Conservation (phyloP, 2,113 vertebrate genomes). For the Bagarius yarrelli region DNA sequence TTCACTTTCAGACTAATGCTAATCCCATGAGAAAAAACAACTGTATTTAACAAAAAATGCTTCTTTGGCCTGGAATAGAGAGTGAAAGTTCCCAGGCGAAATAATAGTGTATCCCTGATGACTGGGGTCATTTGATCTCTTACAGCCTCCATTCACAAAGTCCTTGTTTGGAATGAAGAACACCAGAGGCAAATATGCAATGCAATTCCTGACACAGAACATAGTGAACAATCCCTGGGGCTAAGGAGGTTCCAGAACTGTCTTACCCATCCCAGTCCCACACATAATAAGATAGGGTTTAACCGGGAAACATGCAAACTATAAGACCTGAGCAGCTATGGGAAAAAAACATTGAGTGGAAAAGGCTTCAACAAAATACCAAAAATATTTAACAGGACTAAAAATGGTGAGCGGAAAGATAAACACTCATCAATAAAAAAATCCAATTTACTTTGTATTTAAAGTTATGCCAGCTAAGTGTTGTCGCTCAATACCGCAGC, state of each 20-base stretch:
- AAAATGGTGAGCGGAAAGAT: background rate
- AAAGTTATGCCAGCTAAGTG: constrained; percentile 34
- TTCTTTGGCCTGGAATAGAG: constrained; percentile 16
- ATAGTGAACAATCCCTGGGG: constrained; percentile 19
- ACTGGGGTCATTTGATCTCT: constrained; percentile 37
- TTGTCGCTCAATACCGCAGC: background rate
- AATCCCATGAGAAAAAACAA: constrained; percentile 1
- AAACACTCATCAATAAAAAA: constrained; percentile 39
- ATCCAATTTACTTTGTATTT: constrained; percentile 54
- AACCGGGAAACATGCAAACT: background rate
- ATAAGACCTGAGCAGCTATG: background rate
- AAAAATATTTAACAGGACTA: background rate
- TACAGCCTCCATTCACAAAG: constrained; percentile 32
- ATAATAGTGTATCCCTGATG: constrained; percentile 32
- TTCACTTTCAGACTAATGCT: background rate
- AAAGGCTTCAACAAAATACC: background rate
- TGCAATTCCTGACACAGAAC: constrained; percentile 21
- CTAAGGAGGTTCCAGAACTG: constrained; percentile 37
- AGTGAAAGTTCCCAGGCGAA: constrained; percentile 34
- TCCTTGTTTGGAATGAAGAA: constrained; percentile 35
- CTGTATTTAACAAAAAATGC: constrained; percentile 8
- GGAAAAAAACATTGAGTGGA: background rate
- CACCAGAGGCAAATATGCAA: constrained; percentile 18
- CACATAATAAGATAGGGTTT: background rate
- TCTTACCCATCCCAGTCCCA: background rate